phyloP scores from a whole-genome alignment of 2,113 vertebrate genomes.

The Oxyura jamaicensis region DNA sequence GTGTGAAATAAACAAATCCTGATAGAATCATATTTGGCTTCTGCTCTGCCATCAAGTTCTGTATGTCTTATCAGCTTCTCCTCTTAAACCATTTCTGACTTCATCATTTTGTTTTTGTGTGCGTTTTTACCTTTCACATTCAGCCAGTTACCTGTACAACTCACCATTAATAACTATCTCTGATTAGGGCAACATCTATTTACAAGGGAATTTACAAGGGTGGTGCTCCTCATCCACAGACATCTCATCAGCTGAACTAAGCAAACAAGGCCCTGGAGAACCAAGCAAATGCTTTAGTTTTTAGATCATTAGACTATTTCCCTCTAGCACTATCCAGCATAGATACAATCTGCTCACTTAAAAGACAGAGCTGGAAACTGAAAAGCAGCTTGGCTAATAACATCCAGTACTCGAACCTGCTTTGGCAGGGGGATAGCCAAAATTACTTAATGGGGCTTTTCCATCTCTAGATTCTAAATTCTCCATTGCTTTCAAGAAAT shows the following conservation, averaged over 20 bases:
- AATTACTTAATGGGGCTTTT: conserved; percentile 63
- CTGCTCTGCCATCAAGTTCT: neutral
- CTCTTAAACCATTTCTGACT: neutral
- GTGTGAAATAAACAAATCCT: conserved; percentile 5
- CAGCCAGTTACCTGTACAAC: neutral
- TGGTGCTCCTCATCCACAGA: neutral
- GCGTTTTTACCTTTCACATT: conserved; percentile 2
- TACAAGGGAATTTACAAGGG: neutral
- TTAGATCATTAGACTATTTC: neutral
- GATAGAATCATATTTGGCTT: neutral
- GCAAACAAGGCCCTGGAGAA: neutral
- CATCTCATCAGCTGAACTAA: neutral
- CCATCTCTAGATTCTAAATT: conserved; percentile 53
- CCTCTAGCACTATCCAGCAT: neutral
- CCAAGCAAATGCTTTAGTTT: neutral
- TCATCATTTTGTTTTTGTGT: neutral
- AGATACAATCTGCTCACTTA: neutral
- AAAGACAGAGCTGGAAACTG: conserved; percentile 38
- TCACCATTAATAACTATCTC: neutral
- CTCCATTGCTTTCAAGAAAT: conserved; percentile 56
- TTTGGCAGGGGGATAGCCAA: conserved; percentile 8
- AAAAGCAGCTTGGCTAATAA: neutral
- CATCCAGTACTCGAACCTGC: conserved; percentile 43
- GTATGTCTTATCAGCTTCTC: neutral
- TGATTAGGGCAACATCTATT: neutral